A percentile compares a stretch with the other conserved stretches of the same genome.
Conservation (phyloP, 2,888 invertebrate species). For the Tetranychus truncatus region DNA sequence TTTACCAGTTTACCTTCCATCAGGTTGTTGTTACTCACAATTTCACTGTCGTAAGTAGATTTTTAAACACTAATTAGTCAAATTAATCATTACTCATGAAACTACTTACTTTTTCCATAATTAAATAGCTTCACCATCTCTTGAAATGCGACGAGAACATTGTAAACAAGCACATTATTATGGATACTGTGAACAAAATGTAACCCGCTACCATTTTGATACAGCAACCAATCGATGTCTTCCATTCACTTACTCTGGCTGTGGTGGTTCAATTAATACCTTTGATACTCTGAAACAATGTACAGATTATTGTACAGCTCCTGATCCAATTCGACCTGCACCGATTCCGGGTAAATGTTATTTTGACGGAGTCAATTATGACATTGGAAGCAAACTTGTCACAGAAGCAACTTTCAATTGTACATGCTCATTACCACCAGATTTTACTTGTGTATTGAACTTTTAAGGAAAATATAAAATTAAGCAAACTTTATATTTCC, state of each 20-base stretch:
- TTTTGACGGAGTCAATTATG: not conserved
- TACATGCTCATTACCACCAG: not conserved
- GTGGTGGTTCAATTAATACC: not conserved
- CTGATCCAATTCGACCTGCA: not conserved
- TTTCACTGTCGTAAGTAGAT: conserved; percentile 1
- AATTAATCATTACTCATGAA: not conserved
- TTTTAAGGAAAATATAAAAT: not conserved
- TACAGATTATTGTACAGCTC: not conserved
- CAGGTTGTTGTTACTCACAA: not conserved
- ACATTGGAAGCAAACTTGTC: not conserved
- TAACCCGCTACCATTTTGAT: not conserved
- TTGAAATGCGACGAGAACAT: not conserved
- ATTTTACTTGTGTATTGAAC: not conserved
- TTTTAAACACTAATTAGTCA: not conserved
- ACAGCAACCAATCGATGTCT: not conserved
- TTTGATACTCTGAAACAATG: not conserved
- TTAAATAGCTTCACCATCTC: not conserved
- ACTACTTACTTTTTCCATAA: not conserved
- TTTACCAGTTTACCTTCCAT: conserved; percentile 1
- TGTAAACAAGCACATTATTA: not conserved
- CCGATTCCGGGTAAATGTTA: not conserved
- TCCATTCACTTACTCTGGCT: conserved; percentile 9
- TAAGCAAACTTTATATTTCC: too few relatives aligned
- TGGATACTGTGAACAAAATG: not conserved
- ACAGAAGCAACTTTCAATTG: not conserved